phyloP scores from a whole-genome alignment of 2,888 invertebrate species.

The Tipula vernalis region DNA sequence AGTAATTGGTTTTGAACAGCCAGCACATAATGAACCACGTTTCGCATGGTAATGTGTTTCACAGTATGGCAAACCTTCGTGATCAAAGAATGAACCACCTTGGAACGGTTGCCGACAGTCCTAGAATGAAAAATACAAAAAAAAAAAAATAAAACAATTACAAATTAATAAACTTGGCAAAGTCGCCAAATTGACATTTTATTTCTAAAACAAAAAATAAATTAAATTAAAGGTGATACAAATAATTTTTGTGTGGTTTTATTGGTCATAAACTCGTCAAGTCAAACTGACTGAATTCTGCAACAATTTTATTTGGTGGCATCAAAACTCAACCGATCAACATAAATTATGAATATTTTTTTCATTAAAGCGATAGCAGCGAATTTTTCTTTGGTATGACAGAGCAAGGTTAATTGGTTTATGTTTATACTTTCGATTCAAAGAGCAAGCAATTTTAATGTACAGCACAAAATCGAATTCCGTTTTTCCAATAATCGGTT shows the following conservation, averaged over 20 bases:
- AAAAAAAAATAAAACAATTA: not conserved
- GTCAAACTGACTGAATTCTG: not conserved
- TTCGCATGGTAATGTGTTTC: slow-evolving; percentile 98
- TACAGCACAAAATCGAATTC: too few relatives aligned
- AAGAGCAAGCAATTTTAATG: too few relatives aligned
- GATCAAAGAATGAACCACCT: slow-evolving; percentile 96
- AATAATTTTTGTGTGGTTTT: not conserved
- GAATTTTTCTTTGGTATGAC: too few relatives aligned
- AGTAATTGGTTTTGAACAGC: slow-evolving; percentile 94
- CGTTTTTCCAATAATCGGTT: too few relatives aligned
- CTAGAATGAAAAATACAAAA: slow-evolving; percentile 41
- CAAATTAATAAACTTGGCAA: not conserved
- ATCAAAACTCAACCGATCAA: not conserved
- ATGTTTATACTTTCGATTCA: too few relatives aligned
- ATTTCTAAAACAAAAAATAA: not conserved
- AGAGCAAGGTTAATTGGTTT: not conserved
- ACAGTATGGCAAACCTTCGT: slow-evolving; percentile 95
- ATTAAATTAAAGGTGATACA: not conserved
- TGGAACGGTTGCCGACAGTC: slow-evolving; percentile 95
- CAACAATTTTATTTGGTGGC: not conserved
- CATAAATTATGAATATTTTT: not conserved
- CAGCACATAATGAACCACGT: slow-evolving; percentile 92
- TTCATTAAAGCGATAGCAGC: too few relatives aligned
- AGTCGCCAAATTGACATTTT: not conserved
- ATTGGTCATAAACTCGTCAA: not conserved